A percentile compares a stretch with the other conserved stretches of the same genome.
Conservation (phyloP, 2,888 invertebrate genomes). For the Catocala fraxini region DNA sequence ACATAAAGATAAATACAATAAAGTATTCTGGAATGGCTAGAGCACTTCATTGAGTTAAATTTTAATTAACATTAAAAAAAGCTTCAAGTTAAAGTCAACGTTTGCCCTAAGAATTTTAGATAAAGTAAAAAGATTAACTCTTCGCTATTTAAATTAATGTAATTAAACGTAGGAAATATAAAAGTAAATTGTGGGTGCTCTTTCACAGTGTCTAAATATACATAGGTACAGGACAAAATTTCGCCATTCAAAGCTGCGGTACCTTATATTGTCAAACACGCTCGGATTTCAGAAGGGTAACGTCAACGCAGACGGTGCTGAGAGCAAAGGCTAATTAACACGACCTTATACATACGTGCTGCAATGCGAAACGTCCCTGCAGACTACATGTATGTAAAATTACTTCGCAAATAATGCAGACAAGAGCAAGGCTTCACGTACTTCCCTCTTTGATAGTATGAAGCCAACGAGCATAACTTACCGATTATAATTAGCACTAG, state of each 20-base stretch:
- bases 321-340: too few species aligned
- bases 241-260: background rate
- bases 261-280: too few species aligned
- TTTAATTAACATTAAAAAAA: conserved; percentile 15
- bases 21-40: conserved; percentile 2
- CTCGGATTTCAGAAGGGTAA: too few species aligned
- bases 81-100: conserved; percentile 7
- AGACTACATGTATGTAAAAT: too few species aligned
- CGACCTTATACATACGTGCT: background rate
- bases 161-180: conserved; percentile 3
- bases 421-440: too few species aligned
- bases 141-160: conserved; percentile 5
- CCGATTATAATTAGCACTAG: too few species aligned
- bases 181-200: background rate
- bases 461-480: too few species aligned
- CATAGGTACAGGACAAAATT: conserved; percentile 7
- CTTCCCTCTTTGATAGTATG: too few species aligned
- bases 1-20: background rate
- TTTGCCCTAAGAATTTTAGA: conserved; percentile 8
- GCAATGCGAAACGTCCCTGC: background rate
- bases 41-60: background rate
- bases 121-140: conserved; percentile 10
- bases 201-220: conserved; percentile 4
- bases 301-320: too few species aligned
- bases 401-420: too few species aligned